Evolutionary conservation across 1,140 invertebrate genomes (phyloP).

Genomic region (Hetaerina americana): DNA sequence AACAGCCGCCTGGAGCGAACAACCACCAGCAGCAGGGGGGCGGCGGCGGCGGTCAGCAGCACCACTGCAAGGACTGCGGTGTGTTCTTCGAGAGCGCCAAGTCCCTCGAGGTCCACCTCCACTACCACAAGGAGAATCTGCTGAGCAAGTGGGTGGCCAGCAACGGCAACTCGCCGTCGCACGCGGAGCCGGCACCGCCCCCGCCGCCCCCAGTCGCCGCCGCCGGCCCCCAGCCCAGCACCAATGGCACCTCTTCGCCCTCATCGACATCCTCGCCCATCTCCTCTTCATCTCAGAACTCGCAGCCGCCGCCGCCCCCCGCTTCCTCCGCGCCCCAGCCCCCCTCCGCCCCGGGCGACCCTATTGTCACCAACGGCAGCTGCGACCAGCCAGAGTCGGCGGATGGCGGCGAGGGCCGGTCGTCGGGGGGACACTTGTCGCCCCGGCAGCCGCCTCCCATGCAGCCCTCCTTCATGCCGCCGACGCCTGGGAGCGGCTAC

Average conservation of each 20-base stretch:
- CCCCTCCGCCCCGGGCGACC: constrained; percentile 11
- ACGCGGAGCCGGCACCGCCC: not conserved
- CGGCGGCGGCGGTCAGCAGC: not conserved
- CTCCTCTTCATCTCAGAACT: not conserved
- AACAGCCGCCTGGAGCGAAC: not conserved
- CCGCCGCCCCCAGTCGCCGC: not conserved
- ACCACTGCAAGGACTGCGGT: constrained; percentile 54
- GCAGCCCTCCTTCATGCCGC: constrained; percentile 16
- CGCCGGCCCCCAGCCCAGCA: not conserved
- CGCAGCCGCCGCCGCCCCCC: constrained; percentile 3
- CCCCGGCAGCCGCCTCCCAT: constrained; percentile 19
- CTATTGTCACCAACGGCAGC: constrained; percentile 16
- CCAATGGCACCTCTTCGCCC: not conserved
- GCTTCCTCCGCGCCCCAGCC: constrained; percentile 1
- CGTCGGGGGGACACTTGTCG: constrained; percentile 15
- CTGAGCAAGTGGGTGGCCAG: constrained; percentile 60
- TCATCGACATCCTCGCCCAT: not conserved
- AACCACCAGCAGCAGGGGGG: not conserved
- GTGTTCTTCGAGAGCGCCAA: constrained; percentile 56
- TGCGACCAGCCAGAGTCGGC: constrained; percentile 5
- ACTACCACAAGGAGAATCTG: constrained; percentile 63
- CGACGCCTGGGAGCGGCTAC: not conserved
- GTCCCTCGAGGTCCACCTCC: constrained; percentile 61
- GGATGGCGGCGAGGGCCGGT: not conserved
- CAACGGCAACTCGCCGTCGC: constrained; percentile 9